Base-by-base conservation (phyloP, 2,113 vertebrate genomes). In the Pleuronectes platessa region DNA sequence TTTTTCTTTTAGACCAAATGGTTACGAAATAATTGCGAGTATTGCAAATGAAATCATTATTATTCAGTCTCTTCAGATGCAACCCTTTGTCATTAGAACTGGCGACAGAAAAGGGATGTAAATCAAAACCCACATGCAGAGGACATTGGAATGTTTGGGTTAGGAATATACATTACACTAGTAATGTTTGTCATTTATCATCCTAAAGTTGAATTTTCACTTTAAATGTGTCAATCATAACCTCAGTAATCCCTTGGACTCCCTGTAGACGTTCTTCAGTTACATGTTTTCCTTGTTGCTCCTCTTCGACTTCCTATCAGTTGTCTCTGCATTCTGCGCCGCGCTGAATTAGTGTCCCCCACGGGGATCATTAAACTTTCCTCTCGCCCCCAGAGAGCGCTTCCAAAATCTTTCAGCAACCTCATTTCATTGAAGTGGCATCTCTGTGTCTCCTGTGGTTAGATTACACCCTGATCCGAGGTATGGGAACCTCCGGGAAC, bases 381-480 rank as follows among this genome's bases (percentile, higher is more conserved):
- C 10, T 74, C 55, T 60, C 31, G 8, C 59, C 71, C 58, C 65
- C 40, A 58, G 26, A 67, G 63, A 81, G 42, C 0, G 0, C 63
- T 86, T 74, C 2, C 62, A 17, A 17, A 72, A 18, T 76, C 60
- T 71, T 68, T 81, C 61, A 73, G n/a, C 58, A 15, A 24, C 40
- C 40, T 81, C 74, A 2, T 51, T 45, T 51, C 68, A 58, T 27
- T 90, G 15, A 90, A 76, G 67, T 88, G 59, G 17, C 15, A 0
- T 85, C 75, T 86, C 61, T 7, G 47, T 51, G 47, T 51, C 47
- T 51, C 47, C 64, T 88, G 26, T 84, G 56, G 59, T 66, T 84
- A 98, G 97, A 96, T 71, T 97, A 96, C 88, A 86, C 90, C 3
- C 76, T 91, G 77, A 78, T 95, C 31, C 93, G 87, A 76, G 95